phyloP scores from a whole-genome alignment of 1,140 invertebrate genomes.

The Drosophila ambigua region DNA sequence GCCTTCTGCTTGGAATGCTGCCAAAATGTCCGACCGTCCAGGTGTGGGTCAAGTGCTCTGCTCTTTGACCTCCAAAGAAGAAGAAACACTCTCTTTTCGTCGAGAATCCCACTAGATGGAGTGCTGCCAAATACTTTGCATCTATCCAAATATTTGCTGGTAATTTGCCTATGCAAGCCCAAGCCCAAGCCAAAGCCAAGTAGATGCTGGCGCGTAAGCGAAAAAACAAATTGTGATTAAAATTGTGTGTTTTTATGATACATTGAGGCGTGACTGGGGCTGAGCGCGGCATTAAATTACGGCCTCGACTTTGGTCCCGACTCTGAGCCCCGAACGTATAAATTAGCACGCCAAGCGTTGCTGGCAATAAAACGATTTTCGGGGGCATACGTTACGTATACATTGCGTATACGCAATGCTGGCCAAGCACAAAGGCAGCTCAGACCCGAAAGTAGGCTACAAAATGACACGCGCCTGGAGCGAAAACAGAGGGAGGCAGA shows the following conservation, averaged over 20 bases:
- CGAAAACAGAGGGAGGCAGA: background rate
- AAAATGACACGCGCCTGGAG: constrained; percentile 70
- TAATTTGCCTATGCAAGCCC: constrained; percentile 46
- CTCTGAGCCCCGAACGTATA: constrained; percentile 50
- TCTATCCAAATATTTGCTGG: constrained; percentile 19
- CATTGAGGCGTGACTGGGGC: constrained; percentile 64
- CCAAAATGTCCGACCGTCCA: no score
- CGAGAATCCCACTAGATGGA: background rate
- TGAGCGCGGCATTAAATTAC: constrained; percentile 51
- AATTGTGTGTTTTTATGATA: constrained; percentile 75
- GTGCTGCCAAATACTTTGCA: background rate
- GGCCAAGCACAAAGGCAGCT: constrained; percentile 25
- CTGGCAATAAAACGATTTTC: constrained; percentile 72
- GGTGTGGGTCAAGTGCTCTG: no score
- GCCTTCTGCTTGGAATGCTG: no score
- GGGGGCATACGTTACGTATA: constrained; percentile 56
- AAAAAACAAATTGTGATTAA: constrained; percentile 72
- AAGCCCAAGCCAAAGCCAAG: constrained; percentile 17
- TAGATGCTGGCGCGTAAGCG: constrained; percentile 37
- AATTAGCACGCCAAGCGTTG: constrained; percentile 66
- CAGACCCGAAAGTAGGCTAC: constrained; percentile 57
- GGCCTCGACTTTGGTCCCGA: constrained; percentile 1
- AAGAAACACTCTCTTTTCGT: background rate
- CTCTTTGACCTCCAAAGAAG: background rate
- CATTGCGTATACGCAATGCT: constrained; percentile 57